Evolutionary conservation across 2,113 vertebrate genomes (phyloP).

Genomic region (Oncorhynchus tshawytscha): DNA sequence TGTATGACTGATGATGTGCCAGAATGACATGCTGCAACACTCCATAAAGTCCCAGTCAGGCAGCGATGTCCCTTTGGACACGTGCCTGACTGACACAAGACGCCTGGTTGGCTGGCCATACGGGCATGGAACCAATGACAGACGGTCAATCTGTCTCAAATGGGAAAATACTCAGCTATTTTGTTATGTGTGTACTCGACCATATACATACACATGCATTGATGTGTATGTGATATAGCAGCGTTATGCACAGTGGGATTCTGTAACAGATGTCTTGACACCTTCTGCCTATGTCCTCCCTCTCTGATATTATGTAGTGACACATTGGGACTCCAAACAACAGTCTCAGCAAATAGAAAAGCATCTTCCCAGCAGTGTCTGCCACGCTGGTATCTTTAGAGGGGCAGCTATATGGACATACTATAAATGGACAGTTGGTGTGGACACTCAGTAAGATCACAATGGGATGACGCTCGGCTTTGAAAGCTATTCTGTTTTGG

Average conservation of each 20-base stretch:
- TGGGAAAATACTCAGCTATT: not conserved
- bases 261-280: not conserved
- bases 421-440: not conserved
- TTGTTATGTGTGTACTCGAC: not conserved
- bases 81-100: constrained; percentile 3
- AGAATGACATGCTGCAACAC: constrained; percentile 33
- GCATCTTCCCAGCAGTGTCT: not conserved
- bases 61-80: constrained; percentile 28
- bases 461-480: not conserved
- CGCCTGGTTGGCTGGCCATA: not conserved
- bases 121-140: not conserved
- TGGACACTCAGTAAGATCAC: not conserved
- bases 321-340: not conserved
- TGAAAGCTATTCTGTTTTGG: not conserved
- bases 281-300: no score
- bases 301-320: not conserved
- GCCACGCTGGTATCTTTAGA: not conserved
- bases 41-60: constrained; percentile 53
- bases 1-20: constrained; percentile 9
- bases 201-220: not conserved
- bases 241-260: not conserved
- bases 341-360: no score
- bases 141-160: not conserved
- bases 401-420: not conserved
- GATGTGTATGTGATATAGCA: not conserved